Evolutionary conservation across 2,113 vertebrate genomes (phyloP).

Genomic region (Triplophysa siluroides): DNA sequence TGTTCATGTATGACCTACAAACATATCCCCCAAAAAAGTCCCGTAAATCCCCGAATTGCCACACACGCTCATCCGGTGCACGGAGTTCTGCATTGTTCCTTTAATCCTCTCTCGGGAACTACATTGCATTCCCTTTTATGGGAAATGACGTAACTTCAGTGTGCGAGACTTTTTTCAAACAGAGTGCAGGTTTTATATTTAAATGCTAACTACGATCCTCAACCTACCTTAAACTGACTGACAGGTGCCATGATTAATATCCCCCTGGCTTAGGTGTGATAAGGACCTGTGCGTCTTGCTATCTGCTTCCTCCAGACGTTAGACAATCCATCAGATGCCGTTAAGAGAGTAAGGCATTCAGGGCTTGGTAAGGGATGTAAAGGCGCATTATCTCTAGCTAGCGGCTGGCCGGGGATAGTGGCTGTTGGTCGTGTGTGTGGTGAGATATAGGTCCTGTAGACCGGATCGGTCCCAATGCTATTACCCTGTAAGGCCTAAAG

Average conservation of each 20-base stretch:
- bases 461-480: slow-evolving; percentile 10
- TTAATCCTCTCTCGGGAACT: neutral
- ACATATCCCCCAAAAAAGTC: neutral
- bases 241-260: slow-evolving; percentile 47
- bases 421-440: slow-evolving; percentile 15
- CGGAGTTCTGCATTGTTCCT: neutral
- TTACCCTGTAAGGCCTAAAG: slow-evolving; percentile 14
- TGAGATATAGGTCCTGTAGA: slow-evolving; percentile 35
- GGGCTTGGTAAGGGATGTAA: slow-evolving; percentile 51
- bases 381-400: slow-evolving; percentile 46
- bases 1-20: slow-evolving; percentile 1
- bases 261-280: slow-evolving; percentile 42
- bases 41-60: neutral
- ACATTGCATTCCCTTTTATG: neutral
- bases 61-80: neutral
- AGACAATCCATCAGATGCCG: slow-evolving; percentile 49
- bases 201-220: slow-evolving; percentile 35
- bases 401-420: slow-evolving; percentile 34
- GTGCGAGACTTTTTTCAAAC: neutral
- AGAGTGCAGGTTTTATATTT: slow-evolving; percentile 22
- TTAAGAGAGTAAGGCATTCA: slow-evolving; percentile 47
- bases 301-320: slow-evolving; percentile 46
- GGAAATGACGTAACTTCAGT: neutral
- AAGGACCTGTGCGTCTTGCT: slow-evolving; percentile 36
- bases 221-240: slow-evolving; percentile 34